phyloP scores from a whole-genome alignment of 1,140 invertebrate species.

The Bombus sibiricus region DNA sequence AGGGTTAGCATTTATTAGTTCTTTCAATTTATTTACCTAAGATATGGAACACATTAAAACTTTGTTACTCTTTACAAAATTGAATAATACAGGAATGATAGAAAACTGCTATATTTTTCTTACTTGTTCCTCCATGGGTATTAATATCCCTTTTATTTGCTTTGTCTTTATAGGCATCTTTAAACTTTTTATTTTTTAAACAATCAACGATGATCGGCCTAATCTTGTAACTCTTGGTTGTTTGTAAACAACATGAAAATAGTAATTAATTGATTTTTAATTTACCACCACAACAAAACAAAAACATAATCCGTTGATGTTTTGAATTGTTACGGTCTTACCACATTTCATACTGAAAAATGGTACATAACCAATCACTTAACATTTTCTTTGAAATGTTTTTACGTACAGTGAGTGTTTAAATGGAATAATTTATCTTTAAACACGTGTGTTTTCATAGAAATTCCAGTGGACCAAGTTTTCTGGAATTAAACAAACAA shows the following conservation, averaged over 20 bases:
- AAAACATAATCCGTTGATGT: neutral
- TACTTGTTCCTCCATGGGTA: constrained; percentile 71
- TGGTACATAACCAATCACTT: neutral
- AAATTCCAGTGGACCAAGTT: neutral
- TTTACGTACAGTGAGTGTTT: too few species aligned
- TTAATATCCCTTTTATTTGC: constrained; percentile 67
- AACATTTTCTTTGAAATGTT: neutral
- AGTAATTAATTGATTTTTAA: constrained; percentile 34
- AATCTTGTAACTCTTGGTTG: constrained; percentile 30
- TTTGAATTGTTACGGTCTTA: neutral
- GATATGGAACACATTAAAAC: constrained; percentile 14
- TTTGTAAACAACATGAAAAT: constrained; percentile 61
- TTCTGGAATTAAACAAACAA: neutral
- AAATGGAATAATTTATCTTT: neutral
- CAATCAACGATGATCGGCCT: neutral
- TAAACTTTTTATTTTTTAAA: constrained; percentile 2
- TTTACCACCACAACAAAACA: neutral
- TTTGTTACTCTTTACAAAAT: neutral
- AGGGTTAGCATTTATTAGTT: constrained; percentile 42
- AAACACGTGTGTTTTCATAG: too few species aligned
- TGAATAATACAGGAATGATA: neutral
- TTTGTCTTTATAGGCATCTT: constrained; percentile 74
- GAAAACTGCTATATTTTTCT: constrained; percentile 3
- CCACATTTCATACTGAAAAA: constrained; percentile 2
- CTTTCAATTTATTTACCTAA: constrained; percentile 69